These are phyloP conservation scores for Euura saliciscinereae DNA, from an alignment of 1,140 invertebrate species.

Conservation along the genomic window DNA sequence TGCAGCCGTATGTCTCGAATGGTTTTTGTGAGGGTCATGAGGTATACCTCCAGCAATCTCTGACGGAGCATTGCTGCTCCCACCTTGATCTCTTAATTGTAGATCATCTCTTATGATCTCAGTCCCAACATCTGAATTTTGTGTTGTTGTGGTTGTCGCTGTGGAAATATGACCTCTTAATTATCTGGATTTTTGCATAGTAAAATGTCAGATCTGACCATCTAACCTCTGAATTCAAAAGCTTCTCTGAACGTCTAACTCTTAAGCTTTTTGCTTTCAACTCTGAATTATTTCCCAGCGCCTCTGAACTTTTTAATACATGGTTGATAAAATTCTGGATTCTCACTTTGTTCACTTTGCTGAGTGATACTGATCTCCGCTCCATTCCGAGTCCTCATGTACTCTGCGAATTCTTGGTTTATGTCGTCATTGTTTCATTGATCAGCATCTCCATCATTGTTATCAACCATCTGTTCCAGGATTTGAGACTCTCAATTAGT, in stretches of 20 bases:
- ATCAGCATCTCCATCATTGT: conserved; percentile 9
- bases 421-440: not conserved
- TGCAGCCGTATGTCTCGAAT: conserved; percentile 14
- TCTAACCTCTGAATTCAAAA: conserved; percentile 25
- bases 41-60: not conserved
- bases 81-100: too few species aligned
- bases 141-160: conserved; percentile 10
- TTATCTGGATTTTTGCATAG: conserved; percentile 27
- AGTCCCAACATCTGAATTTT: too few species aligned
- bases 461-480: not conserved
- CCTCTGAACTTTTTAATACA: conserved; percentile 15
- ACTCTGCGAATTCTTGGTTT: conserved; percentile 28
- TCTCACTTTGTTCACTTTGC: conserved; percentile 22
- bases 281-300: conserved; percentile 4
- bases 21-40: not conserved
- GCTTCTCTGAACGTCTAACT: not conserved
- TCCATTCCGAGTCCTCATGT: too few species aligned
- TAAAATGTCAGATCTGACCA: conserved; percentile 25
- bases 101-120: too few species aligned
- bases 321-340: conserved; percentile 5
- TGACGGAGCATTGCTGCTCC: not conserved
- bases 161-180: conserved; percentile 27
- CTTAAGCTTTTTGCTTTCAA: conserved; percentile 16
- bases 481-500: too few species aligned
- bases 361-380: not conserved